A percentile compares a stretch with the other conserved stretches of the same genome.
Conservation (phyloP, 2,888 invertebrate genomes). For the Deroplatys truncata region DNA sequence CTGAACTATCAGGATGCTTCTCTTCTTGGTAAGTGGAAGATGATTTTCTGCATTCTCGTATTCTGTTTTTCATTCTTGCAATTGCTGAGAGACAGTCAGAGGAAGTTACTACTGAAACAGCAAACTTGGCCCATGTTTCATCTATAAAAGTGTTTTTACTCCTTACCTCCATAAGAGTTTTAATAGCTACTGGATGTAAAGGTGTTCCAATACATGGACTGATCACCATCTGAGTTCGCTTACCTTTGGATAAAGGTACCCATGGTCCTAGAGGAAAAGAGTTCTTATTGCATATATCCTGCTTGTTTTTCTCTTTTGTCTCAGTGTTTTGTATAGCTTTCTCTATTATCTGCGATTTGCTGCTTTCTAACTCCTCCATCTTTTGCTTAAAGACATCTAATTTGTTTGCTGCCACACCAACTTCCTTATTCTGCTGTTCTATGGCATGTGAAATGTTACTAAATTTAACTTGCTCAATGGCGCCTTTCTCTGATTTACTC, state of each 20-base stretch:
- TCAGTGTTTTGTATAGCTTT: background rate
- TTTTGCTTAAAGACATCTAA: background rate
- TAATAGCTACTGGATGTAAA: slow-evolving; percentile 46
- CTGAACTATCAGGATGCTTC: background rate
- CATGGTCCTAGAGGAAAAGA: background rate
- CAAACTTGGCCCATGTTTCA: slow-evolving; percentile 53
- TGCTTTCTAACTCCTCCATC: background rate
- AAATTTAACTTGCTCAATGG: background rate
- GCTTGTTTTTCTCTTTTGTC: background rate
- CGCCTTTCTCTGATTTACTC: background rate
- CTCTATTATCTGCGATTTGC: background rate
- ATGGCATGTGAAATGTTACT: background rate
- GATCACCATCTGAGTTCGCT: slow-evolving; percentile 34
- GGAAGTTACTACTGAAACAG: slow-evolving; percentile 50
- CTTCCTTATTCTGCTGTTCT: background rate
- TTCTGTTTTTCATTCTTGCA: background rate
- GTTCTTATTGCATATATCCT: background rate
- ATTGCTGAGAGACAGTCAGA: background rate
- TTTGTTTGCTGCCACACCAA: background rate
- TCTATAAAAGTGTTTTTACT: slow-evolving; percentile 46
- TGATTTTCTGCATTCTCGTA: background rate
- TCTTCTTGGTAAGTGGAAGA: background rate
- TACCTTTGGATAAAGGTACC: background rate
- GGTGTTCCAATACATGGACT: slow-evolving; percentile 48
- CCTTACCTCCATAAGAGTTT: slow-evolving; percentile 45